Evolutionary conservation across 1,140 invertebrate species (phyloP).

Genomic region (Holcopasites calliopsidis): DNA sequence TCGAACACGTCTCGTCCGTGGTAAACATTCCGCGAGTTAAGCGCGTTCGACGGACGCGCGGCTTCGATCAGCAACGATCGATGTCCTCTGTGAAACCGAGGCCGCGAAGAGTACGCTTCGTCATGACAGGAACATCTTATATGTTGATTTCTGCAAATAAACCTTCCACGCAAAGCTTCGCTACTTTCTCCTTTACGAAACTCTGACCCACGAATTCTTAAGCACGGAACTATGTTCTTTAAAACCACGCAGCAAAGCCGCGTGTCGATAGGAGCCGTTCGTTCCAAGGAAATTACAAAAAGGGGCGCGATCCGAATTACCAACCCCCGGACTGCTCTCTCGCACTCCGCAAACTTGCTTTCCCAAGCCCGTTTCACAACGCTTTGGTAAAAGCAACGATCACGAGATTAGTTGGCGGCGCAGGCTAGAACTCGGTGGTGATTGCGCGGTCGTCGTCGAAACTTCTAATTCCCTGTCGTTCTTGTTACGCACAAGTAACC

Average conservation of each 20-base stretch:
- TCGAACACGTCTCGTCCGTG: slow-evolving; percentile 16
- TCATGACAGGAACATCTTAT: too few relatives aligned
- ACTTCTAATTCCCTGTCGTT: slow-evolving; percentile 5
- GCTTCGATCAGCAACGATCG: background rate
- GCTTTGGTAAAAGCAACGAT: background rate
- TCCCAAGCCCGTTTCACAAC: background rate
- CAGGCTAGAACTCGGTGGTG: background rate
- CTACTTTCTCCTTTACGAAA: too few relatives aligned
- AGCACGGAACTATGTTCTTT: too few relatives aligned
- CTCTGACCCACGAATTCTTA: too few relatives aligned
- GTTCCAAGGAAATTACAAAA: background rate
- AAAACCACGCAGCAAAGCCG: too few relatives aligned
- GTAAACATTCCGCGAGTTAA: slow-evolving; percentile 4
- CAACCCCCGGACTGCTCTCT: background rate
- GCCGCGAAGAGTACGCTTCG: background rate
- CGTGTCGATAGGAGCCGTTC: too few relatives aligned
- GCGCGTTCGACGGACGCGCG: background rate
- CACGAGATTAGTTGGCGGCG: background rate
- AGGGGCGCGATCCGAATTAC: background rate
- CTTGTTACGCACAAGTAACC: slow-evolving; percentile 8
- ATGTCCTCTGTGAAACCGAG: background rate
- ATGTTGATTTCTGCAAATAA: too few relatives aligned
- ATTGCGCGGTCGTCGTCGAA: slow-evolving; percentile 1
- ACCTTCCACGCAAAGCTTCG: too few relatives aligned
- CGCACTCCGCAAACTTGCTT: background rate